These are phyloP conservation scores for Kuschelorhynchus macadamiae DNA, from an alignment of 2,888 invertebrate species.

Conservation along the genomic window DNA sequence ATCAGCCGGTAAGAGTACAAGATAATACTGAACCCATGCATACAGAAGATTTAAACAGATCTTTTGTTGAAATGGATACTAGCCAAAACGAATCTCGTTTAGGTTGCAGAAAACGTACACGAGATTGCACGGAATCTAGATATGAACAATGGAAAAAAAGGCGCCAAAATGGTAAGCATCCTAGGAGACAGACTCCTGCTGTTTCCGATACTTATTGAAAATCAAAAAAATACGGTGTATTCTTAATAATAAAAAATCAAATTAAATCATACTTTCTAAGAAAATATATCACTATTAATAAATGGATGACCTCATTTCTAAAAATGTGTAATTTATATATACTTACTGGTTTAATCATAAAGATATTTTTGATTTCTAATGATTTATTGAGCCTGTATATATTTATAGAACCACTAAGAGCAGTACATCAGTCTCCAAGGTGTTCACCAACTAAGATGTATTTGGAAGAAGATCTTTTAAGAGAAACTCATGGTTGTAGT, in stretches of 20 bases:
- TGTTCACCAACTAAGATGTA: slow-evolving; percentile 49
- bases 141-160: slow-evolving; percentile 59
- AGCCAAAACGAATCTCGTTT: not conserved
- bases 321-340: not conserved
- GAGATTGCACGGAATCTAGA: slow-evolving; percentile 7
- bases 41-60: slow-evolving; percentile 22
- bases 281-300: too few relatives aligned
- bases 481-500: slow-evolving; percentile 77
- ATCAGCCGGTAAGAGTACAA: slow-evolving; percentile 30
- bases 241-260: too few relatives aligned
- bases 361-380: not conserved
- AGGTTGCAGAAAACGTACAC: slow-evolving; percentile 21
- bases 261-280: too few relatives aligned
- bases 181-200: too few relatives aligned
- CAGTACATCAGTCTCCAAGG: slow-evolving; percentile 59
- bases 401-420: slow-evolving; percentile 56
- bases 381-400: not conserved
- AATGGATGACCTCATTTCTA: slow-evolving; percentile 29
- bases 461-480: slow-evolving; percentile 72
- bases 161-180: slow-evolving; percentile 63
- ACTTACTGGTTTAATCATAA: not conserved
- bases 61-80: slow-evolving; percentile 23
- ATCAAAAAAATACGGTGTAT: too few relatives aligned
- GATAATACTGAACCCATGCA: slow-evolving; percentile 17
- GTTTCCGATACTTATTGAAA: too few relatives aligned